A percentile compares a stretch with the other conserved stretches of the same genome.
Conservation (phyloP, 2,888 invertebrate genomes). For the Dolichopus griseipennis region DNA sequence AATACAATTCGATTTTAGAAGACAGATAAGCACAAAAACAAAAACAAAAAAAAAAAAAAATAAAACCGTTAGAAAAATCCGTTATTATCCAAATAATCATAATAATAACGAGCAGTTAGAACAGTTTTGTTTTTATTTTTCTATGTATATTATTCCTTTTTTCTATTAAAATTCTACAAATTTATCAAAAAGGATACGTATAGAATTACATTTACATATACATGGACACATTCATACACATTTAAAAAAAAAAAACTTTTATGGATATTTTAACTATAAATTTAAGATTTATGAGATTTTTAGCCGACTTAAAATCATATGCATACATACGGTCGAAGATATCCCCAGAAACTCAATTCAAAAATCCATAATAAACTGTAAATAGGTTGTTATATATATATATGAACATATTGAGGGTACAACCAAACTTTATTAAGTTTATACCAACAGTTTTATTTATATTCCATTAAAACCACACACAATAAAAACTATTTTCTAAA, state of each 20-base stretch:
- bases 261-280: not conserved
- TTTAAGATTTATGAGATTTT: not conserved
- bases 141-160: no score
- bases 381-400: not conserved
- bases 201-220: not conserved
- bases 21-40: not conserved
- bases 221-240: not conserved
- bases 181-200: not conserved
- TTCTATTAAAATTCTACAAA: no score
- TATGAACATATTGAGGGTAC: not conserved
- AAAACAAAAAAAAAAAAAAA: no score
- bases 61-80: no score
- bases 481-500: conserved; percentile 6
- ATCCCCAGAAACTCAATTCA: not conserved
- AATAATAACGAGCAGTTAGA: no score
- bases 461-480: not conserved
- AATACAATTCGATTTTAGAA: not conserved
- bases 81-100: no score
- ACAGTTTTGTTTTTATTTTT: no score
- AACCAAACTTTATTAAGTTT: not conserved
- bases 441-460: not conserved
- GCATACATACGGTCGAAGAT: not conserved
- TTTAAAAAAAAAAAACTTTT: no score
- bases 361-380: no score
- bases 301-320: not conserved